A percentile compares a stretch with the other conserved stretches of the same genome.
phyloP scores from a whole-genome alignment of 2,888 invertebrate genomes.

The Zootermopsis nevadensis region DNA sequence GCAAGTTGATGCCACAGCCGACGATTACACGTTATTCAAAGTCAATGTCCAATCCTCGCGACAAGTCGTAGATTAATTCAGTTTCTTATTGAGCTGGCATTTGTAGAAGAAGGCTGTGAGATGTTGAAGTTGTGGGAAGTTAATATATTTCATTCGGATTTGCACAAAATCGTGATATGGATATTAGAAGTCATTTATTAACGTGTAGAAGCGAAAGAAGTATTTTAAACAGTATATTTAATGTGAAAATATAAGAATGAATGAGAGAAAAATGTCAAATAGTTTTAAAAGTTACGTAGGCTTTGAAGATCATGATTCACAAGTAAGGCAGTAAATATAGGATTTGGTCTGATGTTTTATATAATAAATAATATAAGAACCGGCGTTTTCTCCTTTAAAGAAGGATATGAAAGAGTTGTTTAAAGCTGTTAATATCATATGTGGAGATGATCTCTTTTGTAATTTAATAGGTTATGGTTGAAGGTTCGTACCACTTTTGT shows the following conservation, averaged over 20 bases:
- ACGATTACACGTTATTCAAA: too few species aligned
- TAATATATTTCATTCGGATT: background rate
- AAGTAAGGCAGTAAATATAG: constrained; percentile 59
- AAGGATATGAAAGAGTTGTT: too few species aligned
- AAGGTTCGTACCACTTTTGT: too few species aligned
- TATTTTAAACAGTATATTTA: background rate
- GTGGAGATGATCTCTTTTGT: too few species aligned
- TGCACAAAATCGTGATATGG: background rate
- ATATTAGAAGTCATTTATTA: background rate
- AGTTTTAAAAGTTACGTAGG: constrained; percentile 65
- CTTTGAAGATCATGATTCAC: constrained; percentile 63
- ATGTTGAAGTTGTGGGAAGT: background rate
- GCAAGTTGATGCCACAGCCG: too few species aligned
- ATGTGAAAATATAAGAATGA: constrained; percentile 8
- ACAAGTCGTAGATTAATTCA: too few species aligned
- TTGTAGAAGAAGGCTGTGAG: background rate
- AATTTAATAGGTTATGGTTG: too few species aligned
- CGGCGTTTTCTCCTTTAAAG: too few species aligned
- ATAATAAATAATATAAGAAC: too few species aligned
- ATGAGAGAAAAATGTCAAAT: constrained; percentile 59
- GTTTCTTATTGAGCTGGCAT: background rate
- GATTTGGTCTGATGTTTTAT: background rate
- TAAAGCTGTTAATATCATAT: too few species aligned
- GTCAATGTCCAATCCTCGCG: too few species aligned
- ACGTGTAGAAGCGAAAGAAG: background rate